A percentile compares a stretch with the other conserved stretches of the same genome.
phyloP scores from a whole-genome alignment of 2,797 vertebrate genomes.

The Phalloptychus januarius region DNA sequence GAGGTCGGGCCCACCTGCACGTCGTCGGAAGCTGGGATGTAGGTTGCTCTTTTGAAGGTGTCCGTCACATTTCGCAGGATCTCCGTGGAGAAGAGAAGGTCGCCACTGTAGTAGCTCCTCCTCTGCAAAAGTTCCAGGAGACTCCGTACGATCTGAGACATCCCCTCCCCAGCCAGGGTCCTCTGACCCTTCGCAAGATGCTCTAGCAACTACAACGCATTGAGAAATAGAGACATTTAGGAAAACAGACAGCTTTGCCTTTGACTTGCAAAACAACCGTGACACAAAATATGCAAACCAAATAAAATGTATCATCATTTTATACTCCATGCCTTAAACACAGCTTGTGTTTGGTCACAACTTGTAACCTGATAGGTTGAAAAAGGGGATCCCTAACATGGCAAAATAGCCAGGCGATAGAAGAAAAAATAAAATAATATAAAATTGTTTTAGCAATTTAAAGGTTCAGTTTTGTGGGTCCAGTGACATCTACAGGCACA shows the following conservation, averaged over 20 bases:
- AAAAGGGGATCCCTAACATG: background rate
- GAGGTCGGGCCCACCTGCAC: conserved; percentile 85
- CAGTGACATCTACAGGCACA: background rate
- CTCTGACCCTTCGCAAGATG: conserved; percentile 99
- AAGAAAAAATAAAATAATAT: background rate
- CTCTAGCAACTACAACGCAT: conserved; percentile 88
- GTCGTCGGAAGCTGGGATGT: conserved; percentile 93
- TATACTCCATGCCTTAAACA: background rate
- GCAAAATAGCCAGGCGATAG: background rate
- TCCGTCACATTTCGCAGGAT: conserved; percentile 99
- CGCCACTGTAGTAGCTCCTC: conserved; percentile 96
- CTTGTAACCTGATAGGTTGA: background rate
- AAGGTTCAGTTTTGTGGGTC: background rate
- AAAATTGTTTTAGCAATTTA: background rate
- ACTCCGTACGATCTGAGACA: conserved; percentile 98
- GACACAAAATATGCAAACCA: background rate
- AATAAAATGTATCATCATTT: background rate
- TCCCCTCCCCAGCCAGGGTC: conserved; percentile 97
- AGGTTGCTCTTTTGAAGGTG: conserved; percentile 99
- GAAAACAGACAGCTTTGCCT: background rate
- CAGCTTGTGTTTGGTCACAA: background rate
- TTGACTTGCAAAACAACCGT: background rate
- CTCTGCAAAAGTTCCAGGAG: conserved; percentile 95
- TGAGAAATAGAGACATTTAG: conserved; percentile 23
- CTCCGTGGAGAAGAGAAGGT: conserved; percentile 99